Base-by-base conservation (phyloP, 2,113 vertebrate genomes). In the Colius striatus region DNA sequence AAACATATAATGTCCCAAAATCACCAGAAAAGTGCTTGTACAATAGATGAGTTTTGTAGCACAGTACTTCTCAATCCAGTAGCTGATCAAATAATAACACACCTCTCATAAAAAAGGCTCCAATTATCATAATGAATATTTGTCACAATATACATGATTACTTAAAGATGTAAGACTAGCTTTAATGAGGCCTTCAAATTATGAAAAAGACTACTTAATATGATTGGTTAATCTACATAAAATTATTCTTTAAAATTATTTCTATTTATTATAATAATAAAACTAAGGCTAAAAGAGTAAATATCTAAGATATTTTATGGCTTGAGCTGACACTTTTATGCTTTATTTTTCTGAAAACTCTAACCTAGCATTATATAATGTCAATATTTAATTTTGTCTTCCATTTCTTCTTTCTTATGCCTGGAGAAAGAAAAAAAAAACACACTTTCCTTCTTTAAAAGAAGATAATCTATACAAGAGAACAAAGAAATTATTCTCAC, bases 201-300 rank as follows among this genome's bases (percentile, higher is more conserved):
- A 68, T 50, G 58, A 87, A 47, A 80, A 80, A 72, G 6, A 29
- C 36, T 75, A 83, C 77, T 87, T 90, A 84, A 82, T 87, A 71
- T 89, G 65, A 95, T 91, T 89, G 29, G 27, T 94, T 87, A 87
- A 58, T 74, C 36, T 25, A 23, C 43, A 47, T 32, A 68, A 86
- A 90, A 81, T 84, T 92, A 71, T 75, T 84, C 25, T 89, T 80
- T 75, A 23, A 32, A 92, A 79, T 76, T 32, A 10, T 75, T 81
- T 81, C 57, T 81, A 51, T 78, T 94, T 84, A 92, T 91, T 75
- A 81, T 30, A 79, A 91, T 81, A 84, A 81, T 95, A 92, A 95
- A 95, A 77, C 21, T 7, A 12, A 19, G 10, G 19, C 68, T 73
- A 75, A 91, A 95, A 78, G 25, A 92, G 41, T 1, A 0, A 70